Conservation (phyloP, 2,113 vertebrate genomes). For the Trichomycterus rosablanca region DNA sequence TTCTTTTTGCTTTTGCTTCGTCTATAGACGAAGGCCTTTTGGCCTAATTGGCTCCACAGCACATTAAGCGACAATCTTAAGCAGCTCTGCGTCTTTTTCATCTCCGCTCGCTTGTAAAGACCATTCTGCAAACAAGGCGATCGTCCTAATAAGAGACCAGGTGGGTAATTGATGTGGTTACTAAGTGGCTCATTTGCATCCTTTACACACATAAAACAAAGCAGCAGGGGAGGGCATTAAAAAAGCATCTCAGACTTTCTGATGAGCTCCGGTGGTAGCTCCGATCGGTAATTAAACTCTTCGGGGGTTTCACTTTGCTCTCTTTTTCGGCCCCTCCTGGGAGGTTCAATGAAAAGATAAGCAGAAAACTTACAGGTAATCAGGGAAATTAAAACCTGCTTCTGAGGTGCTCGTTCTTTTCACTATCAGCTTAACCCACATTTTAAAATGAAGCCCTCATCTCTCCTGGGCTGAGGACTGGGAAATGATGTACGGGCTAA, state of each 20-base stretch:
- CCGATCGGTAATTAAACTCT: slow-evolving; percentile 84
- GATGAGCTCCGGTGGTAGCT: slow-evolving; percentile 71
- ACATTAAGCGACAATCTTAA: slow-evolving; percentile 71
- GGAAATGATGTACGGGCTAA: slow-evolving; percentile 23
- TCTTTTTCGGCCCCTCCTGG: slow-evolving; percentile 61
- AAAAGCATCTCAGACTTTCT: slow-evolving; percentile 76
- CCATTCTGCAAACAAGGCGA: slow-evolving; percentile 82
- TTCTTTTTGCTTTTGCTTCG: slow-evolving; percentile 48
- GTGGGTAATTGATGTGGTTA: slow-evolving; percentile 90
- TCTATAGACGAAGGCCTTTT: slow-evolving; percentile 67
- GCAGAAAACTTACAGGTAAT: slow-evolving; percentile 86
- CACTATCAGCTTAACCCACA: slow-evolving; percentile 48
- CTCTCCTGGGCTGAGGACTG: slow-evolving; percentile 7
- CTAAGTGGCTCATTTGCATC: slow-evolving; percentile 90
- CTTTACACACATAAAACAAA: slow-evolving; percentile 78
- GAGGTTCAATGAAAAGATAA: slow-evolving; percentile 82
- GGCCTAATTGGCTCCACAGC: slow-evolving; percentile 86
- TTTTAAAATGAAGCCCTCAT: slow-evolving; percentile 29
- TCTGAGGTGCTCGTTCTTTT: slow-evolving; percentile 41
- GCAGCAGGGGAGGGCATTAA: slow-evolving; percentile 67
- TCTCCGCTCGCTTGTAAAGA: slow-evolving; percentile 78
- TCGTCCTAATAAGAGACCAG: slow-evolving; percentile 84
- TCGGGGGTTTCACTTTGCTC: slow-evolving; percentile 83
- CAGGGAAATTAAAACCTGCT: slow-evolving; percentile 70
- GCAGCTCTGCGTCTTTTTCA: slow-evolving; percentile 70